Evolutionary conservation across 2,888 invertebrate species (phyloP), one percentile per base, ranked within the genome.

Genomic region (Caenorhabditis doughertyi): DNA sequence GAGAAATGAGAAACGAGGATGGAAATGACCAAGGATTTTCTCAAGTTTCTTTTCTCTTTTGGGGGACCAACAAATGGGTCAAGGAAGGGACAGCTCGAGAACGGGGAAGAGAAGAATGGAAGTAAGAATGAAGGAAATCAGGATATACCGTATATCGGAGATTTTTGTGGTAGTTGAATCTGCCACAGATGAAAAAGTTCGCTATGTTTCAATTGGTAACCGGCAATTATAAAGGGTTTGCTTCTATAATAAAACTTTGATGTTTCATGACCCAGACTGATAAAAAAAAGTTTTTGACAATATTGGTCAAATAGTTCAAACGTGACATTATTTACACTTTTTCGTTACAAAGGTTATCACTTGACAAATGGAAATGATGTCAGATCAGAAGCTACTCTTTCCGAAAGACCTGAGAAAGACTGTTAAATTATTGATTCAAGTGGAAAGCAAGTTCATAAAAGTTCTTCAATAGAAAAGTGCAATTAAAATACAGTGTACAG

Each of bases 1-100:
- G 65, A 65, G 35, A 65, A 65, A 51, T 65, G 65, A 65, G 65
- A 51, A 65, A 65, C 51, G 65, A 65, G 44, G 65, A 49, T 49
- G 49, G 51, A 11, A 25, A 23, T 47, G 65, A 49, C 65, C 65
- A 51, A 51, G 51, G 51, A 51, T 51, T 65, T 51, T 35, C 9
- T 47, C n/a, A 23, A 49, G 65, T 65, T 65, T 51, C 21, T 65
- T 51, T 64, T 47, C n/a, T n/a, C n/a, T n/a, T 42, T 60, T 13
- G n/a, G 42, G 42, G 60, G 60, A 60, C 42, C 39, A n/a, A 13
- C 51, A 39, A 13, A 3, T 18, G 13, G 35, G 27, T 42, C 42
- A 13, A 42, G 13, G 42, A 42, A 25, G 29, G 16, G 39, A 39
- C 16, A 16, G 9, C 32, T 7, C 32, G 9, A n/a, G n/a, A 32